Percentiles rank a stretch among this genome's conserved stretches.
phyloP scores from a whole-genome alignment of 2,797 vertebrate genomes.

The Eulemur rubriventer region DNA sequence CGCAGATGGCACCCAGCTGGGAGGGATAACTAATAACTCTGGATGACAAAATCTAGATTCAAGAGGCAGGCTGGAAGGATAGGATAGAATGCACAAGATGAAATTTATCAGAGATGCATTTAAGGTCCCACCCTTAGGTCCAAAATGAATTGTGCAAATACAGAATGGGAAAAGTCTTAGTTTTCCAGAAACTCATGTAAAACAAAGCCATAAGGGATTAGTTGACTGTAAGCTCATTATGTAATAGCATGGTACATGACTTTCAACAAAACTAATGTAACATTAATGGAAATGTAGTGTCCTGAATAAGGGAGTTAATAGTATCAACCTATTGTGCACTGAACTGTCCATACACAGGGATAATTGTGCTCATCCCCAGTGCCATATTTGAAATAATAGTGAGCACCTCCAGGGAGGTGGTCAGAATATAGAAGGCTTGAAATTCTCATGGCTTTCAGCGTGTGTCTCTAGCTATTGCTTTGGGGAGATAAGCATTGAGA shows the following conservation, averaged over 20 bases:
- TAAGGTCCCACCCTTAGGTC: slow-evolving; percentile 1
- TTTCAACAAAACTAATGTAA: slow-evolving; percentile 66
- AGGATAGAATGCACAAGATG: neutral
- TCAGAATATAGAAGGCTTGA: neutral
- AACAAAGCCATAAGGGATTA: slow-evolving; percentile 62
- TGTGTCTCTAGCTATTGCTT: neutral
- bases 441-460: neutral
- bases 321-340: slow-evolving; percentile 49
- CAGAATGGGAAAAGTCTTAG: neutral
- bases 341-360: slow-evolving; percentile 17
- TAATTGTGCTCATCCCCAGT: neutral
- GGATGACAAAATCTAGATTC: slow-evolving; percentile 60
- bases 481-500: neutral
- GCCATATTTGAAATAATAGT: neutral
- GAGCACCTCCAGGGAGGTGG: neutral
- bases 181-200: slow-evolving; percentile 65
- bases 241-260: slow-evolving; percentile 65
- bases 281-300: slow-evolving; percentile 60
- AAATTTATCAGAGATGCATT: slow-evolving; percentile 32
- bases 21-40: slow-evolving; percentile 39
- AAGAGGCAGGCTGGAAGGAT: slow-evolving; percentile 48
- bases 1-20: slow-evolving; percentile 54
- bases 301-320: slow-evolving; percentile 67
- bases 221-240: slow-evolving; percentile 61
- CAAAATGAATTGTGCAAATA: slow-evolving; percentile 49